A percentile compares a stretch with the other conserved stretches of the same genome.
phyloP scores from a whole-genome alignment of 2,113 vertebrate species.

The Nanorana parkeri region DNA sequence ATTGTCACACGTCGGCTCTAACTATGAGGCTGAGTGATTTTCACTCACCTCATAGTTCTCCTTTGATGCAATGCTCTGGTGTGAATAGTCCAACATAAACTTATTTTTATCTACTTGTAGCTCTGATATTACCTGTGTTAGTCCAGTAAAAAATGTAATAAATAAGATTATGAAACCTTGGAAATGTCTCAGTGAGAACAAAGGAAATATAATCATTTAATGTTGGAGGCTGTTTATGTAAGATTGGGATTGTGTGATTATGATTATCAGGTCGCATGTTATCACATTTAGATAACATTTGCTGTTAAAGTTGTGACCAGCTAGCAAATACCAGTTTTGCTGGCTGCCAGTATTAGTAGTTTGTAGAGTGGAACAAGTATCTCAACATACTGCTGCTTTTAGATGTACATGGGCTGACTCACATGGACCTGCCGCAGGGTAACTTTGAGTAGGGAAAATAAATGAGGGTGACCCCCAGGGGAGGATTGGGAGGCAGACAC shows the following conservation, averaged over 20 bases:
- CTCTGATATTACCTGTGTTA: not conserved
- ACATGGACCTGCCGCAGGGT: not conserved
- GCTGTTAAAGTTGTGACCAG: not conserved
- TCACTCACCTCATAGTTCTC: too few relatives aligned
- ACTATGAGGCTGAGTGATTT: too few relatives aligned
- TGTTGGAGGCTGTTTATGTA: conserved; percentile 30
- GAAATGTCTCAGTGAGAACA: not conserved
- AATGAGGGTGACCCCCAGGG: too few relatives aligned
- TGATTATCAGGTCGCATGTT: conserved; percentile 27
- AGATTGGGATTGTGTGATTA: conserved; percentile 27
- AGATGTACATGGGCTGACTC: conserved; percentile 5
- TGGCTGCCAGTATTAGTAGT: not conserved
- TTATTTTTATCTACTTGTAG: too few relatives aligned
- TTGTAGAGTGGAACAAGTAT: not conserved
- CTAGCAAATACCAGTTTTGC: conserved; percentile 9
- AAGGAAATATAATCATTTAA: not conserved
- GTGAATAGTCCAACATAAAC: too few relatives aligned
- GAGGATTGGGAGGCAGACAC: too few relatives aligned
- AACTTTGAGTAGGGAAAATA: not conserved
- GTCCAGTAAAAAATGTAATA: not conserved
- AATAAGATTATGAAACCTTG: not conserved
- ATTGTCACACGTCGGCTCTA: too few relatives aligned
- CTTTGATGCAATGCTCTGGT: too few relatives aligned
- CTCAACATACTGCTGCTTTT: conserved; percentile 14
- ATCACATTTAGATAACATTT: conserved; percentile 17